Evolutionary conservation across 2,888 invertebrate genomes (phyloP).

Genomic region (Ganaspis brasiliensis): DNA sequence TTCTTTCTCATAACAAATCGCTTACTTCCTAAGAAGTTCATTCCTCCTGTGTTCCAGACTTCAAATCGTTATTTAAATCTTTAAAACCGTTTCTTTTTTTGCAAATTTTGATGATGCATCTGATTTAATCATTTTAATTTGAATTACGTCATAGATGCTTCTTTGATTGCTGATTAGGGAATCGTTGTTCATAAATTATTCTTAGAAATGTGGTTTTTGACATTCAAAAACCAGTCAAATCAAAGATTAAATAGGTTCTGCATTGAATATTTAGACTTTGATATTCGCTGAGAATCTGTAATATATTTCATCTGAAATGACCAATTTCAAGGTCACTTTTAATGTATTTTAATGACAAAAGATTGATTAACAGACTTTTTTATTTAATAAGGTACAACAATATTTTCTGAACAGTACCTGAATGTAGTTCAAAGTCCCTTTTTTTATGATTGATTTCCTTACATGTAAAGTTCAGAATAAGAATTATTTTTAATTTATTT

Average conservation of each 20-base stretch:
- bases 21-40: constrained; percentile 5
- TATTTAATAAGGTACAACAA: not conserved
- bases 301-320: constrained; percentile 2
- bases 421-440: not conserved
- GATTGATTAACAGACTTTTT: not conserved
- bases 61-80: not conserved
- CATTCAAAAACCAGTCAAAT: not conserved
- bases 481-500: too few species aligned
- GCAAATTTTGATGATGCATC: not conserved
- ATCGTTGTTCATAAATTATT: not conserved
- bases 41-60: constrained; percentile 1
- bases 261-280: constrained; percentile 7
- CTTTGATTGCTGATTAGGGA: not conserved
- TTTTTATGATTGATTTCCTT: not conserved
- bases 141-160: not conserved
- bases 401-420: not conserved
- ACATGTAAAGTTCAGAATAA: too few species aligned
- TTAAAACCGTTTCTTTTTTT: not conserved
- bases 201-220: constrained; percentile 1
- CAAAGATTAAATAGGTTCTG: not conserved
- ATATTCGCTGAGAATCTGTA: constrained; percentile 7
- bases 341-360: not conserved
- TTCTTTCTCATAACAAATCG: too few species aligned
- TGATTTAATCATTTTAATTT: constrained; percentile 4
- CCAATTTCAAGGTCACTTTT: constrained; percentile 10